These are phyloP conservation scores for Cosmopolites sordidus DNA, from an alignment of 2,888 invertebrate genomes.

Conservation along the genomic window DNA sequence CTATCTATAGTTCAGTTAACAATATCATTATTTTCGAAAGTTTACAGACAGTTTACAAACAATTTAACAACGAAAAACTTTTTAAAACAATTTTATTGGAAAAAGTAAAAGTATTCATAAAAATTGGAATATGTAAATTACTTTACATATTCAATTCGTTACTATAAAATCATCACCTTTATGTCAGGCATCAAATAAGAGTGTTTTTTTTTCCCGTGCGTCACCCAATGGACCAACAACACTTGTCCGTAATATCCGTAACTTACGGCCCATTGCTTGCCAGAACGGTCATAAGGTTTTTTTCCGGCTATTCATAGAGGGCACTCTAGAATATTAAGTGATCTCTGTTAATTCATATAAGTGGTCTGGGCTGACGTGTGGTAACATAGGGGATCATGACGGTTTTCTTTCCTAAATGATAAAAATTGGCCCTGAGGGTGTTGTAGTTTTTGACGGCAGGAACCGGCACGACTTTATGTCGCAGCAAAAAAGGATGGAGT, in stretches of 20 bases:
- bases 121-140: no score
- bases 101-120: no score
- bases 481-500: background rate
- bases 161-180: no score
- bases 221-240: no score
- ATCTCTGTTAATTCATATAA: conserved; percentile 23
- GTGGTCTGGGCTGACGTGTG: conserved; percentile 12
- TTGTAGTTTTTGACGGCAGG: background rate
- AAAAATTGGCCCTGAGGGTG: background rate
- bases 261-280: conserved; percentile 14
- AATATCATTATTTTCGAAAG: no score
- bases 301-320: conserved; percentile 11
- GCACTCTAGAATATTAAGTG: conserved; percentile 18
- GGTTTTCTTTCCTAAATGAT: background rate
- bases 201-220: no score
- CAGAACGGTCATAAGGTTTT: conserved; percentile 15
- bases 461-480: background rate
- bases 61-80: no score
- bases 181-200: no score
- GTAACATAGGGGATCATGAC: conserved; percentile 2
- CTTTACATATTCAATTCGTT: no score
- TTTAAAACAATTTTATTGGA: no score
- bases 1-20: no score
- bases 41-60: no score
- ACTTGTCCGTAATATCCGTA: conserved; percentile 13